phyloP scores from a whole-genome alignment of 2,888 invertebrate species.

The Cacoxenus indagator region DNA sequence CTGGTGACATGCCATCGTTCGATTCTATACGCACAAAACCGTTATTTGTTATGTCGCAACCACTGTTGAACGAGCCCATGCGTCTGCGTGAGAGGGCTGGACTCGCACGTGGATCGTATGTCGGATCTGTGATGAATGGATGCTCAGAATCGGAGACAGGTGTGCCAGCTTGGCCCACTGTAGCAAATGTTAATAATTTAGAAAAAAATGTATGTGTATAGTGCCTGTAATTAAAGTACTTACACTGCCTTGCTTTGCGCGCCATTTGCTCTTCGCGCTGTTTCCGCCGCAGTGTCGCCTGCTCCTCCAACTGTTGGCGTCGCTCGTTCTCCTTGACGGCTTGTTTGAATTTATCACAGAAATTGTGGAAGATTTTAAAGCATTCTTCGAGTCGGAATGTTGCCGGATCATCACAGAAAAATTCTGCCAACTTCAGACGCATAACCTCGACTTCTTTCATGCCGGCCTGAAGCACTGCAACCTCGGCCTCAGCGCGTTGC shows the following conservation, averaged over 20 bases:
- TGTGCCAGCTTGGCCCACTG: slow-evolving; percentile 79
- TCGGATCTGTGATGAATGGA: slow-evolving; percentile 82
- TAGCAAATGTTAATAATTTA: slow-evolving; percentile 42
- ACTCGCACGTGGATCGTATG: slow-evolving; percentile 81
- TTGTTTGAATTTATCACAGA: slow-evolving; percentile 88
- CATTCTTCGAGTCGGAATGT: slow-evolving; percentile 95
- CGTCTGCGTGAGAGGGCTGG: slow-evolving; percentile 78
- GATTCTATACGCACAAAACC: slow-evolving; percentile 58
- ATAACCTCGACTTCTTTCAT: slow-evolving; percentile 87
- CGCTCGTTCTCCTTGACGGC: slow-evolving; percentile 89
- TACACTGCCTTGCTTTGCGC: slow-evolving; percentile 75
- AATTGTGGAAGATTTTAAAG: slow-evolving; percentile 88
- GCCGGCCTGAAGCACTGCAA: slow-evolving; percentile 81
- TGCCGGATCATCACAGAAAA: slow-evolving; percentile 93
- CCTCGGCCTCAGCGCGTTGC: slow-evolving; percentile 81
- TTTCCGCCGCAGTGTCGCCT: slow-evolving; percentile 82
- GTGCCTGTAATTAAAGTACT: background rate
- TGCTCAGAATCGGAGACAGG: slow-evolving; percentile 82
- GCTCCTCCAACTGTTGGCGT: slow-evolving; percentile 86
- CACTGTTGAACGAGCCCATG: slow-evolving; percentile 78
- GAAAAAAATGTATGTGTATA: background rate
- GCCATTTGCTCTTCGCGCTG: slow-evolving; percentile 82
- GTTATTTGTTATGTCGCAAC: slow-evolving; percentile 55
- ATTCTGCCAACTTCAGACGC: slow-evolving; percentile 85
- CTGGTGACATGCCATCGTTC: slow-evolving; percentile 71